phyloP scores from a whole-genome alignment of 2,797 vertebrate genomes.

The Anguilla pacifica region DNA sequence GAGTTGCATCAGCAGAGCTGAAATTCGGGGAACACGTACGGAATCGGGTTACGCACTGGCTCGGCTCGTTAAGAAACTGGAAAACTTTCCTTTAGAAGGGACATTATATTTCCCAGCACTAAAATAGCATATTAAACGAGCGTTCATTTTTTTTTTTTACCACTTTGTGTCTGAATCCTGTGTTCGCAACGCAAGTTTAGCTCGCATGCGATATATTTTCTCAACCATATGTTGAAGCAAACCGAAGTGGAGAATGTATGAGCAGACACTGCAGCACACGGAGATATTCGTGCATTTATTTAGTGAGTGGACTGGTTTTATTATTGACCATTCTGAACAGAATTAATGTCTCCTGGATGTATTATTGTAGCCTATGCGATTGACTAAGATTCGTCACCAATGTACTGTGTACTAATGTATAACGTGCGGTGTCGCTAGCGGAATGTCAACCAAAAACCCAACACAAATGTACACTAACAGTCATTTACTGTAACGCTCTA shows the following conservation, averaged over 20 bases:
- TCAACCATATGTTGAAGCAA: background rate
- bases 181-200: background rate
- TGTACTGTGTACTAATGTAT: background rate
- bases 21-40: constrained; percentile 25
- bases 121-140: background rate
- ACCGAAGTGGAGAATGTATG: background rate
- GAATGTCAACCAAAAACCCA: background rate
- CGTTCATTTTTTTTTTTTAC: background rate
- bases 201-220: background rate
- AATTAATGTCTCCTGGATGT: background rate
- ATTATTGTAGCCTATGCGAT: background rate
- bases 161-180: background rate
- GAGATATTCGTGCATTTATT: background rate
- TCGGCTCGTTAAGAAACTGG: background rate
- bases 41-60: constrained; percentile 38
- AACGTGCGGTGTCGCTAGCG: background rate
- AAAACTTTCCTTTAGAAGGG: background rate
- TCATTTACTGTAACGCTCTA: background rate
- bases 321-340: background rate
- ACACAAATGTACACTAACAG: background rate
- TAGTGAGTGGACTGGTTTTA: background rate
- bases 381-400: too few species aligned
- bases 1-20: constrained; percentile 56
- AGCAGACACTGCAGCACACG: background rate
- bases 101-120: background rate